Percentiles rank a stretch among this genome's conserved stretches.
phyloP scores from a whole-genome alignment of 2,113 vertebrate genomes.

The Proterorhinus semilunaris region DNA sequence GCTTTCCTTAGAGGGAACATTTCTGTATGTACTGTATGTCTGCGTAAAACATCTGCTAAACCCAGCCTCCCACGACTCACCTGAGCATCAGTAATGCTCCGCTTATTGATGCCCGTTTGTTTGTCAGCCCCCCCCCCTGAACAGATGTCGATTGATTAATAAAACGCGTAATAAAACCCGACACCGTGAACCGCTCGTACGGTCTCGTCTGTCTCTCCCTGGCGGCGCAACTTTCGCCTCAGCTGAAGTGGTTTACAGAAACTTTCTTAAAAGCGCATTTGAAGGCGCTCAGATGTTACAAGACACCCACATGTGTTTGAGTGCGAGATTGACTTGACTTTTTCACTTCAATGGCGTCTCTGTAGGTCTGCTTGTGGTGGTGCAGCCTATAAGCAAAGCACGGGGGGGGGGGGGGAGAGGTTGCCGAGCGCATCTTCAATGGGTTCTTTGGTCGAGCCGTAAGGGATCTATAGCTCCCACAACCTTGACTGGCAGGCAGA shows the following conservation, averaged over 20 bases:
- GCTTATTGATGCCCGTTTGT: conserved; percentile 63
- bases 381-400: conserved; percentile 65
- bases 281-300: conserved; percentile 72
- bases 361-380: conserved; percentile 67
- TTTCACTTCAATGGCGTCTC: conserved; percentile 67
- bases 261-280: conserved; percentile 75
- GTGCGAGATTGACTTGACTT: conserved; percentile 70
- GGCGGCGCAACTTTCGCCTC: conserved; percentile 69
- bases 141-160: conserved; percentile 71
- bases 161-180: conserved; percentile 60
- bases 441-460: conserved; percentile 56
- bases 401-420: conserved; percentile 50
- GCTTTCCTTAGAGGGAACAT: conserved; percentile 42
- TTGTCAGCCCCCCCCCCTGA: conserved; percentile 38
- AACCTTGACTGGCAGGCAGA: conserved; percentile 64
- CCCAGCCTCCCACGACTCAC: conserved; percentile 48
- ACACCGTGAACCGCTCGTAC: conserved; percentile 56
- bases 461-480: conserved; percentile 60
- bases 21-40: not conserved
- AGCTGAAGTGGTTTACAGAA: conserved; percentile 70
- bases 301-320: conserved; percentile 70
- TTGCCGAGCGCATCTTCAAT: conserved; percentile 59
- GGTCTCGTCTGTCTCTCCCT: conserved; percentile 47
- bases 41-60: conserved; percentile 62
- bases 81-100: conserved; percentile 46